phyloP scores from a whole-genome alignment of 2,797 vertebrate genomes.

The Alauda arvensis region DNA sequence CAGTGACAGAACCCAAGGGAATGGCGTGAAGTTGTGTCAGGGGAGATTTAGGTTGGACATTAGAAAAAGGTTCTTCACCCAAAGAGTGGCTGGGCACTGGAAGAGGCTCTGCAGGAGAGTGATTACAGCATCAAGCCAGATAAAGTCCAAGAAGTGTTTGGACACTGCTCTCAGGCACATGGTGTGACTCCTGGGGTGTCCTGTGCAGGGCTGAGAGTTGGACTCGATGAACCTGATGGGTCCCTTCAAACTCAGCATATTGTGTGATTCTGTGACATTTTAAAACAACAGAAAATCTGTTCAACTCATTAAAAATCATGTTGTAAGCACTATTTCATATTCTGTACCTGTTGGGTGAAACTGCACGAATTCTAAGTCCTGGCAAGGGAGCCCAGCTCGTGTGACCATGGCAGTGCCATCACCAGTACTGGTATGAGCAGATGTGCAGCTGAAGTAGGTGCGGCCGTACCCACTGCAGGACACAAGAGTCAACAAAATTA shows the following conservation, averaged over 20 bases:
- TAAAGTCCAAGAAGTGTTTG: background rate
- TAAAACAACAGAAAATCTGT: background rate
- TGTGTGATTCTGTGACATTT: background rate
- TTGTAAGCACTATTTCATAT: background rate
- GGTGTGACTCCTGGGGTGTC: background rate
- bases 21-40: background rate
- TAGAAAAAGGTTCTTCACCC: background rate
- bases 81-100: background rate
- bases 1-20: accelerated
- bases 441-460: slow-evolving; percentile 95
- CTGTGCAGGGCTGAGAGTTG: background rate
- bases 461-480: slow-evolving; percentile 90
- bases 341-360: slow-evolving; percentile 96
- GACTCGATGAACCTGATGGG: accelerated
- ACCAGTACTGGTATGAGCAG: slow-evolving; percentile 94
- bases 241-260: background rate
- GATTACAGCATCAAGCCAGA: background rate
- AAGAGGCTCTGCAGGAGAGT: background rate
- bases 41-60: background rate
- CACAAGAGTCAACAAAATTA: background rate
- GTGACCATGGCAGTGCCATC: slow-evolving; percentile 95
- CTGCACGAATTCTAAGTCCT: slow-evolving; percentile 97
- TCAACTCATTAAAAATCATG: background rate
- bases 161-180: background rate
- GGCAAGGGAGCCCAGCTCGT: slow-evolving; percentile 92